Base-by-base conservation (phyloP, 1,140 invertebrate species). In the Augochlora pura region DNA sequence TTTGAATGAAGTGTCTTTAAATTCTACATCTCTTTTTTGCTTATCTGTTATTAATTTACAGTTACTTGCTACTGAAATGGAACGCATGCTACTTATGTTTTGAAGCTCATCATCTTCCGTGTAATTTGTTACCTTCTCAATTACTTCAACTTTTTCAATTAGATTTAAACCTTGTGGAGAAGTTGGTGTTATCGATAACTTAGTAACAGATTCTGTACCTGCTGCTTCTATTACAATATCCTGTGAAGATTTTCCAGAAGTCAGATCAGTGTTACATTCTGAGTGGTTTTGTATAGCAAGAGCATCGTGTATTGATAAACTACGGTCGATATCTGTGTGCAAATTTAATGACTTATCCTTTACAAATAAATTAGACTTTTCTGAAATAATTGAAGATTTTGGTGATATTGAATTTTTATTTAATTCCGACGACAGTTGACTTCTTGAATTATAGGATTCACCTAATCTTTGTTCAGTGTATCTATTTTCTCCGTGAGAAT, bases 251-350 rank as follows among this genome's bases (percentile, higher is more conserved):
- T 73, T 18, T 59, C 21, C 64, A 46, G 65, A 46, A 60, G 16
- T n/a, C n/a, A 23, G 0, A 14, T 57, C 54, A 23, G 10, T 59
- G 1, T 64, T 25, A 21, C 54, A 62, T 42, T 38, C 49, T 2
- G 23, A 68, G 1, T 77, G 18, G 23, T 7, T 16, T 57, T 74
- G 60, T 21, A 12, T 38, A 16, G 14, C 23, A 60, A 38, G 42
- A 62, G 32, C 38, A 54, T 60, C 38, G 32, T 63, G 64, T 68
- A 52, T 49, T 46, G 69, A 77, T n/a, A 60, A 66, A 80, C 76
- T 67, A 6, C 69, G 75, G 54, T 64, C 60, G 7, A 62, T 32
- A 12, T 63, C 60, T 23, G 70, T 77, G 9, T 64, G 54, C 42
- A 69, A 54, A 62, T 70, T 54, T 38, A 27, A n/a, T 38, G 65